Percentiles rank a stretch among this genome's conserved stretches.
phyloP scores from a whole-genome alignment of 23 tunicate genomes.

The Styela plicata region DNA sequence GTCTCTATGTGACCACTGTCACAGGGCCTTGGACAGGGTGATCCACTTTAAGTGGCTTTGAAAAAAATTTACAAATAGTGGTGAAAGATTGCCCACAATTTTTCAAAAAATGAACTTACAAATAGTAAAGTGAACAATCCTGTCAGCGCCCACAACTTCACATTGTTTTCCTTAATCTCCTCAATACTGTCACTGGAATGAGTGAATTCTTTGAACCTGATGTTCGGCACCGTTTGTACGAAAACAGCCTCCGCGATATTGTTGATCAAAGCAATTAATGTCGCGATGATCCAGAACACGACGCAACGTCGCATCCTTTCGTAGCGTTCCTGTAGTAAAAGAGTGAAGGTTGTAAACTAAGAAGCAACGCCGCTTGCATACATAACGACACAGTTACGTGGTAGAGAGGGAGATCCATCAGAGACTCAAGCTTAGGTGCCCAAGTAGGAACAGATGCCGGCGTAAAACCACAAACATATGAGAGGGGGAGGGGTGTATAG shows the following conservation, averaged over 20 bases:
- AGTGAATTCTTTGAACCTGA: neutral
- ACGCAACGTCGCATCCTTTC: slow-evolving; percentile 48
- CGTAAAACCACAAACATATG: too few relatives aligned
- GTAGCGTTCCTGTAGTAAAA: slow-evolving; percentile 64
- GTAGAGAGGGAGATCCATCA: too few relatives aligned
- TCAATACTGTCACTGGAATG: slow-evolving; percentile 21
- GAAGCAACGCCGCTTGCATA: too few relatives aligned
- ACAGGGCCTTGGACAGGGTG: too few relatives aligned
- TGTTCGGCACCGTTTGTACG: slow-evolving; percentile 44
- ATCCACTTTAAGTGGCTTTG: neutral
- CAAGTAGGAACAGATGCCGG: too few relatives aligned
- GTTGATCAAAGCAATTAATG: slow-evolving; percentile 40
- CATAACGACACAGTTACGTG: too few relatives aligned
- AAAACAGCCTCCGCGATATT: slow-evolving; percentile 80
- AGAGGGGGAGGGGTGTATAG: too few relatives aligned
- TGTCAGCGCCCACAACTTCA: slow-evolving; percentile 68
- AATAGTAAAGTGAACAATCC: slow-evolving; percentile 50
- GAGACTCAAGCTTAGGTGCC: too few relatives aligned
- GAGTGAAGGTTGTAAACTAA: too few relatives aligned
- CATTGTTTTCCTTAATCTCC: slow-evolving; percentile 10
- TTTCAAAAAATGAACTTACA: slow-evolving; percentile 47
- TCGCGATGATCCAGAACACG: slow-evolving; percentile 47
- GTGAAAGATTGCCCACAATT: neutral
- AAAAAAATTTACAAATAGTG: neutral
- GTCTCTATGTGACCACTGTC: too few relatives aligned